Evolutionary conservation across 30 jellyfish, hydroid and myxozoan species (phyloP).

Genomic region (Aurelia sp.): DNA sequence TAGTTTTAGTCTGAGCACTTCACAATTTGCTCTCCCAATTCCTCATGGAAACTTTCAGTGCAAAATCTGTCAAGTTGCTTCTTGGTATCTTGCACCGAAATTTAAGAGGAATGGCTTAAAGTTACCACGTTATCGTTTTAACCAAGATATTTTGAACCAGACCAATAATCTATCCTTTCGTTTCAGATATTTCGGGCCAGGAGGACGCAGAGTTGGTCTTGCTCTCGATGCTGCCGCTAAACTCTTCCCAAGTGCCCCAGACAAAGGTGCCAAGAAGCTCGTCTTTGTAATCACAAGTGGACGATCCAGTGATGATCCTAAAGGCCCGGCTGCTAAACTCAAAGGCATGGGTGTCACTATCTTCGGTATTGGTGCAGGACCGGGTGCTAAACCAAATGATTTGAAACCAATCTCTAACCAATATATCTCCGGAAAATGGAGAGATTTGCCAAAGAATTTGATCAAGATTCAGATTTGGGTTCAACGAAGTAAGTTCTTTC

Average conservation of each 20-base stretch:
- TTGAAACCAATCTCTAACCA: constrained; percentile 81
- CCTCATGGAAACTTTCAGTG: too few relatives aligned
- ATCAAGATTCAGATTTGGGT: constrained; percentile 62
- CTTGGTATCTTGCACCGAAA: too few relatives aligned
- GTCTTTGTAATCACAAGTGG: constrained; percentile 86
- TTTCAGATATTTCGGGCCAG: constrained; percentile 66
- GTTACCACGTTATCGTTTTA: too few relatives aligned
- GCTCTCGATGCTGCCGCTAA: constrained; percentile 82
- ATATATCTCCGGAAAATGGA: constrained; percentile 72
- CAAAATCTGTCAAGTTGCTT: too few relatives aligned
- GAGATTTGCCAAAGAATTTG: constrained; percentile 73
- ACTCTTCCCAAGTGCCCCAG: constrained; percentile 60
- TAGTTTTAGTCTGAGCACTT: too few relatives aligned
- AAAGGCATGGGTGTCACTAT: constrained; percentile 78
- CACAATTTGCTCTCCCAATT: too few relatives aligned
- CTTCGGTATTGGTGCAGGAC: constrained; percentile 90
- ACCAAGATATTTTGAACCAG: too few relatives aligned
- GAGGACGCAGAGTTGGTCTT: constrained; percentile 87
- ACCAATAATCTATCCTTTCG: too few relatives aligned
- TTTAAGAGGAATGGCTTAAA: too few relatives aligned
- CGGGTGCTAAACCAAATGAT: constrained; percentile 70
- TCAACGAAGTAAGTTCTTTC: constrained; percentile 13
- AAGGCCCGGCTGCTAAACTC: constrained; percentile 82
- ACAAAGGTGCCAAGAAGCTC: constrained; percentile 74
- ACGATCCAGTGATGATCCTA: constrained; percentile 87